phyloP scores from a whole-genome alignment of 2,797 vertebrate genomes.

The Tangara arthus region DNA sequence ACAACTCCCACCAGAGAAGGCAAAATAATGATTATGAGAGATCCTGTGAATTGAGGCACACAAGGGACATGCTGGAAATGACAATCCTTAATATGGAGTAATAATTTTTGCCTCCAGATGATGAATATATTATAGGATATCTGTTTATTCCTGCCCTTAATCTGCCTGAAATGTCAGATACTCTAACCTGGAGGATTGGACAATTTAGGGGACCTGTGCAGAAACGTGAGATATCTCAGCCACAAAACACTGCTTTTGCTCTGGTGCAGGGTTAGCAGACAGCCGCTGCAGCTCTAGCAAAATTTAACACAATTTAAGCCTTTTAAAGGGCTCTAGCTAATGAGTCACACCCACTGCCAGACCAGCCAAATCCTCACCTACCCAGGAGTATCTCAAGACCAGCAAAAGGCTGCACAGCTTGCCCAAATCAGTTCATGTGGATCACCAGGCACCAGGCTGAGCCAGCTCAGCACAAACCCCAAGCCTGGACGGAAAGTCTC shows the following conservation, averaged over 20 bases:
- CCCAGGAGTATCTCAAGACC: neutral
- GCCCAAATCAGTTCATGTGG: rapidly evolving
- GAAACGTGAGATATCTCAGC: rapidly evolving
- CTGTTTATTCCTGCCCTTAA: neutral
- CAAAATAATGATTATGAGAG: constrained; percentile 10
- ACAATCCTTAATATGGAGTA: neutral
- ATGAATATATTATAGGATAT: neutral
- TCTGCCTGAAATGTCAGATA: neutral
- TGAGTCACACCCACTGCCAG: neutral
- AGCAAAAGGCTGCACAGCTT: neutral
- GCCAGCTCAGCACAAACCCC: neutral
- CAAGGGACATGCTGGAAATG: neutral
- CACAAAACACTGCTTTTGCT: neutral
- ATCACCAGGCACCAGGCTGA: neutral
- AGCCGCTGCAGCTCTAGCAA: neutral
- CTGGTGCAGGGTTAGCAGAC: neutral
- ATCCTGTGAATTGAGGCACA: constrained; percentile 2
- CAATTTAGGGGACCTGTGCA: neutral
- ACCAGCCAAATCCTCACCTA: neutral
- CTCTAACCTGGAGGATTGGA: neutral
- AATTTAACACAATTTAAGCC: neutral
- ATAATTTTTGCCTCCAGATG: neutral
- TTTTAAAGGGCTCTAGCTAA: neutral
- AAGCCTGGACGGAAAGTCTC: neutral
- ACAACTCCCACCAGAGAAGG: constrained; percentile 43